phyloP scores from a whole-genome alignment of 1,140 invertebrate species.

The Cephus cinctus region DNA sequence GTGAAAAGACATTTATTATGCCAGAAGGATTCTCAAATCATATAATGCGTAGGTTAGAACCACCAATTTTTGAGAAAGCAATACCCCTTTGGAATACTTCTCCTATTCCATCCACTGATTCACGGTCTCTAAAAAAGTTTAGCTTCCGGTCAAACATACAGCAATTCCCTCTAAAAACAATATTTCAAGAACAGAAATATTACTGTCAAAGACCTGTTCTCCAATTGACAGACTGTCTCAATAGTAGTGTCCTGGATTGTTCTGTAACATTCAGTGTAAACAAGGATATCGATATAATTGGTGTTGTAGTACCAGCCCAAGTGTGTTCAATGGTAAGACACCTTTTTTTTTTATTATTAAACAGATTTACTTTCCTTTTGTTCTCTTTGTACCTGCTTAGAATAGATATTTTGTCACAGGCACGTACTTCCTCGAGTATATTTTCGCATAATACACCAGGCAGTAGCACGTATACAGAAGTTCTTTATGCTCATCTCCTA shows the following conservation, averaged over 20 bases:
- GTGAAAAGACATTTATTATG: slow-evolving; percentile 63
- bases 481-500: slow-evolving; percentile 75
- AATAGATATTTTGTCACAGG: too few relatives aligned
- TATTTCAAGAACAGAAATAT: slow-evolving; percentile 60
- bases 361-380: not conserved
- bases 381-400: too few relatives aligned
- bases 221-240: slow-evolving; percentile 66
- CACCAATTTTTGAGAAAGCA: too few relatives aligned
- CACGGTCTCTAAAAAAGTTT: too few relatives aligned
- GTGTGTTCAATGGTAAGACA: slow-evolving; percentile 35
- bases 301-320: slow-evolving; percentile 62
- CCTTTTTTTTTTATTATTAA: slow-evolving; percentile 26
- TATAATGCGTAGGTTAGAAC: slow-evolving; percentile 35
- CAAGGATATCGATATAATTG: slow-evolving; percentile 73
- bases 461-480: slow-evolving; percentile 75
- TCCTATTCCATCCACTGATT: too few relatives aligned
- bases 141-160: not conserved
- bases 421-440: too few relatives aligned
- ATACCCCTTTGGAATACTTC: too few relatives aligned
- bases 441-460: too few relatives aligned
- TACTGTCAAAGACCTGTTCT: slow-evolving; percentile 66
- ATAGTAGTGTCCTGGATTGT: slow-evolving; percentile 71
- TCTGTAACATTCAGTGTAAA: slow-evolving; percentile 76
- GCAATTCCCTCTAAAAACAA: too few relatives aligned
- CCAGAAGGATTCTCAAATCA: slow-evolving; percentile 67